A percentile compares a stretch with the other conserved stretches of the same genome.
phyloP scores from a whole-genome alignment of 2,113 vertebrate genomes.

The Merops nubicus region DNA sequence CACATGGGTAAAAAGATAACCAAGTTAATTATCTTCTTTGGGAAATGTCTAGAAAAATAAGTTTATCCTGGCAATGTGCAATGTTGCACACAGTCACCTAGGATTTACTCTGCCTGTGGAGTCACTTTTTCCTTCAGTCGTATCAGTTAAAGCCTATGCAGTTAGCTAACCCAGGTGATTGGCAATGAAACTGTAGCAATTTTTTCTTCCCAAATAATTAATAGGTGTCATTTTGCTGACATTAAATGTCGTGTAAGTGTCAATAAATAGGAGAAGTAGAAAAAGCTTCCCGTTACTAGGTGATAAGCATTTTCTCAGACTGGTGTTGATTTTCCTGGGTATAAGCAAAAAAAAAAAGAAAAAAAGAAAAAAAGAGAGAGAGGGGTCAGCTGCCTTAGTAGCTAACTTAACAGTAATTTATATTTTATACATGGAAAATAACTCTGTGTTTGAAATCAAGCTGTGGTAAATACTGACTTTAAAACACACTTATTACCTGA shows the following conservation, averaged over 20 bases:
- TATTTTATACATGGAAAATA: background rate
- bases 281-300: background rate
- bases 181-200: background rate
- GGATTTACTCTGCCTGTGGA: background rate
- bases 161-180: rapidly evolving
- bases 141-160: background rate
- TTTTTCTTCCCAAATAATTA: background rate
- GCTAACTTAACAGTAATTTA: background rate
- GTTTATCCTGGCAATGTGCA: background rate
- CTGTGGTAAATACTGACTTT: background rate
- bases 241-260: background rate
- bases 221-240: background rate
- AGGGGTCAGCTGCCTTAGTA: background rate
- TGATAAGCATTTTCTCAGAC: background rate
- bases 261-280: background rate
- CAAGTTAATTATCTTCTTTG: background rate
- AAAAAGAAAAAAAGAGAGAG: background rate
- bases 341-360: background rate
- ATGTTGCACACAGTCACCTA: background rate
- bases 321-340: background rate
- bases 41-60: background rate
- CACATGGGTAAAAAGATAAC: background rate
- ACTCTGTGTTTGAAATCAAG: background rate
- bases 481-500: background rate
- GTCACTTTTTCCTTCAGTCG: background rate